Percentiles rank a stretch among this genome's conserved stretches.
Conservation (phyloP, 2,888 invertebrate genomes). For the Leucania comma region DNA sequence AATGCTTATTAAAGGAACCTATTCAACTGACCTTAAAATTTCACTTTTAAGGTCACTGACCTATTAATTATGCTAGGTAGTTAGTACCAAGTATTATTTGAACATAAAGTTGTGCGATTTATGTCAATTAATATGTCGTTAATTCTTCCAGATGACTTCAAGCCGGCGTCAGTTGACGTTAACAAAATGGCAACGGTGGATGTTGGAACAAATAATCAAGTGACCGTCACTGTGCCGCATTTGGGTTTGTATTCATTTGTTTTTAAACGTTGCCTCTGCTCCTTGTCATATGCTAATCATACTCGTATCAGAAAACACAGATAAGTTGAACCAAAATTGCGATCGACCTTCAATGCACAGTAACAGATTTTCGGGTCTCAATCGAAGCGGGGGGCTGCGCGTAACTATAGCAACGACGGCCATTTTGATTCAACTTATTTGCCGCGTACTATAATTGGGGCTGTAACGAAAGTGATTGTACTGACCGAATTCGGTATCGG, state of each 20-base stretch:
- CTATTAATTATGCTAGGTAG: conserved; percentile 3
- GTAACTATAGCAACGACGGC: too few relatives aligned
- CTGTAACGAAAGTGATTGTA: too few relatives aligned
- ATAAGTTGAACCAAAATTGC: too few relatives aligned
- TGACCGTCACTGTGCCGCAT: conserved; percentile 98
- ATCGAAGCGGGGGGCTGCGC: too few relatives aligned
- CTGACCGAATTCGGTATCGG: too few relatives aligned
- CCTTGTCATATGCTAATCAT: background rate
- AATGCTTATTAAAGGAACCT: conserved; percentile 14
- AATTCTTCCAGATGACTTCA: conserved; percentile 97
- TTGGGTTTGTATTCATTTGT: conserved; percentile 90
- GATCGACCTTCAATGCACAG: too few relatives aligned
- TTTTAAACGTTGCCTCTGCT: too few relatives aligned
- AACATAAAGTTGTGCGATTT: background rate
- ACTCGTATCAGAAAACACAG: too few relatives aligned
- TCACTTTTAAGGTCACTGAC: conserved; percentile 20
- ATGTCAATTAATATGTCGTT: background rate
- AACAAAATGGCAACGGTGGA: conserved; percentile 97
- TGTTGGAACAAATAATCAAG: conserved; percentile 97
- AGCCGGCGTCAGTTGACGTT: conserved; percentile 99
- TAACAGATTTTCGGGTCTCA: too few relatives aligned
- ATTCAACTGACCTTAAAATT: conserved; percentile 12
- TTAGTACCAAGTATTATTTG: background rate
- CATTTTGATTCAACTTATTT: too few relatives aligned
- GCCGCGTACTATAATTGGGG: too few relatives aligned